Conservation (phyloP, 2,113 vertebrate genomes). For the Cacatua alba region DNA sequence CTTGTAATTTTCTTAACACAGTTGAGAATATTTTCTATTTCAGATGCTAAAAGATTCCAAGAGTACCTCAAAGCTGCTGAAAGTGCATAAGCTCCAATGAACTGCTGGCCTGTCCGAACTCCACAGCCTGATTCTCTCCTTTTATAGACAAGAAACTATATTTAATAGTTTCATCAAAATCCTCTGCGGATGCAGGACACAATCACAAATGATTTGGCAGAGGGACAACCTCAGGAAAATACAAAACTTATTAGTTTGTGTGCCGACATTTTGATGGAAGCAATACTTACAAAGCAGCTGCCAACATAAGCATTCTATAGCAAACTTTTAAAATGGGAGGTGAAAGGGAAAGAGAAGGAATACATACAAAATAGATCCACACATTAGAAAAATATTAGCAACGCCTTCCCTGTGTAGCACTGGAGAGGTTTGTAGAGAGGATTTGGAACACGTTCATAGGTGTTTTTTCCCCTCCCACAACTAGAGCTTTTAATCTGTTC, state of each 20-base stretch:
- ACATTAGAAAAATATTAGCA: not conserved
- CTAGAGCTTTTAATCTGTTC: not conserved
- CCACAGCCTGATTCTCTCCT: not conserved
- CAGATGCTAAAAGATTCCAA: not conserved
- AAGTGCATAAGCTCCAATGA: not conserved
- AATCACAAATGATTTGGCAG: not conserved
- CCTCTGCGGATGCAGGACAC: not conserved
- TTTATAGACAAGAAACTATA: not conserved
- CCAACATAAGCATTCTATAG: not conserved
- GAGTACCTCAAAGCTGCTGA: not conserved
- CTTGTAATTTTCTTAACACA: not conserved
- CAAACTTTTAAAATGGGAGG: not conserved
- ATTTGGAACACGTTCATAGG: accelerated
- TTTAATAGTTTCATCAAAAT: not conserved
- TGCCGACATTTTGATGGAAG: not conserved
- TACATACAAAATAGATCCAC: not conserved
- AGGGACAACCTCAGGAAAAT: not conserved
- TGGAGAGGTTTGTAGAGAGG: not conserved
- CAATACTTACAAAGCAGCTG: not conserved
- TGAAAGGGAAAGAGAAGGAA: not conserved
- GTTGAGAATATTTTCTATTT: not conserved
- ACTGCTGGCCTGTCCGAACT: accelerated
- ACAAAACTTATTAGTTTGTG: not conserved
- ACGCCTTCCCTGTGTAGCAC: not conserved
- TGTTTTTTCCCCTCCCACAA: not conserved